Base-by-base conservation (phyloP, 2,888 invertebrate genomes). In the Spisula solida region DNA sequence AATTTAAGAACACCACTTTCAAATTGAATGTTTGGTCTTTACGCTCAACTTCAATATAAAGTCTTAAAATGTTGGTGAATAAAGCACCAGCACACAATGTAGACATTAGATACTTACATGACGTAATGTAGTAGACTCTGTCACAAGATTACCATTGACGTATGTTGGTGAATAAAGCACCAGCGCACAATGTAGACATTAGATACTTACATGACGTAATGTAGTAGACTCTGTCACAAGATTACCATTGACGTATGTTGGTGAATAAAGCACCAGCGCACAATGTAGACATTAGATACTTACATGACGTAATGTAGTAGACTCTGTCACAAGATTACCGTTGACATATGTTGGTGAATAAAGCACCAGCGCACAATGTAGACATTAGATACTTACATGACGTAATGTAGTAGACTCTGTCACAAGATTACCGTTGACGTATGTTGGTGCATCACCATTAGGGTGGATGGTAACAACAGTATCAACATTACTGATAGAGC, bases 361-460 rank as follows among this genome's bases (percentile, higher is more conserved):
- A 41, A 41, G 41, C 41, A 41, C 41, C 0, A 25, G 60, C 6
- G 12, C 2, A n/a, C 0, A 12, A 66, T 25, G 4, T 6, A 66
- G 25, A 25, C 25, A 66, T 2, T 10, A 5, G 5, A 66, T 25
- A 94, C 96, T 94, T 92, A 96, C 96, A 93, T 96, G 96, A 88
- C 95, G 95, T 0, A 96, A 93, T 8, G 91, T 92, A 6, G 94
- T 93, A 10, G 94, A 91, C 48, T 93, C 93, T 0, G 93, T 92
- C 66, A 96, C 94, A 25, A 95, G 93, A 84, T 95, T 93, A 6
- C 96, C 96, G 87, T 96, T 96, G 56, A 96, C 95, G 86, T 96
- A 96, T 8, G 96, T 96, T 8, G 94, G 95, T 2, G 96, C 96
- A 88, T 96, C 95, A 14, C 93, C 95, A 14, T 95, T 93, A 0